A percentile compares a stretch with the other conserved stretches of the same genome.
Evolutionary conservation across 2,888 invertebrate species (phyloP).

Genomic region (Troglohyphantes excavatus): DNA sequence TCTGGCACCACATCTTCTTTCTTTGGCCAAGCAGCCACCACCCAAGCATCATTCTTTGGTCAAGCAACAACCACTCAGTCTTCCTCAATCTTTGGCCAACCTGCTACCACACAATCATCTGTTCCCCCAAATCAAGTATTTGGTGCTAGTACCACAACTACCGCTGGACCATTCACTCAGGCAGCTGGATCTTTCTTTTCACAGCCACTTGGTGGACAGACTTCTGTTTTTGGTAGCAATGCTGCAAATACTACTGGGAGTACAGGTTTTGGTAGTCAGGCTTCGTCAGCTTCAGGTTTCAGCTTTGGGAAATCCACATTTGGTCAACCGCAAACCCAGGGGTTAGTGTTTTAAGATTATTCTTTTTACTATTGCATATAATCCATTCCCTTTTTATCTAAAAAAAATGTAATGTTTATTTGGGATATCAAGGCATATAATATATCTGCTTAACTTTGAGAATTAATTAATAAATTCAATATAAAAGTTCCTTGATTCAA

Average conservation of each 20-base stretch:
- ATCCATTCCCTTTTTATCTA: no score
- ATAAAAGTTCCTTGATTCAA: no score
- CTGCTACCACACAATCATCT: constrained; percentile 10
- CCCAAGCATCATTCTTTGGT: constrained; percentile 47
- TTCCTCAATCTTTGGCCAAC: constrained; percentile 21
- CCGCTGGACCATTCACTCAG: constrained; percentile 15
- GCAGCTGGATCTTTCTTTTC: constrained; percentile 54
- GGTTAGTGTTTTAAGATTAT: constrained; percentile 46
- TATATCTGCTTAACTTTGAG: no score
- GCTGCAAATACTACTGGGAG: constrained; percentile 28
- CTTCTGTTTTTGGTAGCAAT: constrained; percentile 34
- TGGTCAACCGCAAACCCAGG: constrained; percentile 51
- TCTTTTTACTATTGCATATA: no score
- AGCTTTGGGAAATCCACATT: constrained; percentile 64
- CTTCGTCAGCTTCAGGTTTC: constrained; percentile 16
- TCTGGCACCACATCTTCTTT: constrained; percentile 24
- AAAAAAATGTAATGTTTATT: no score
- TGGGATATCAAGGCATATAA: no score
- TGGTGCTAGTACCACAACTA: not conserved
- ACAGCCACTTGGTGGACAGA: not conserved
- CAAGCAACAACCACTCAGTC: constrained; percentile 20
- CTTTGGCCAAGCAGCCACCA: constrained; percentile 38
- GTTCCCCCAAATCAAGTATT: not conserved
- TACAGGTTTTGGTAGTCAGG: constrained; percentile 27
- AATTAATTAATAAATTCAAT: no score